These are phyloP conservation scores for Neolamprologus sp. DNA, from an alignment of 2,113 vertebrate species.

Conservation along the genomic window DNA sequence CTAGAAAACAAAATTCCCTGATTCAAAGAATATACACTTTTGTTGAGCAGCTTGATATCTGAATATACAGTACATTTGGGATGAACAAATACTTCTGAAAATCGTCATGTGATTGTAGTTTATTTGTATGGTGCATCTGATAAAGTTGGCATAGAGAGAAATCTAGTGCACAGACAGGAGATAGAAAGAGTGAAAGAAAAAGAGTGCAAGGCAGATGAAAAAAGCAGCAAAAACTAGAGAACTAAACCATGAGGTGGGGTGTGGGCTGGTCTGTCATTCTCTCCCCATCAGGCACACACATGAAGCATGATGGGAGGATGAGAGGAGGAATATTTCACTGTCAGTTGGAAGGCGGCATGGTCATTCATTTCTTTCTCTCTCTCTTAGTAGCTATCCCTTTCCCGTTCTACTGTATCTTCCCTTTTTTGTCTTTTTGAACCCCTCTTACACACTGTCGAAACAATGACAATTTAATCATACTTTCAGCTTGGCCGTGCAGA, in stretches of 20 bases:
- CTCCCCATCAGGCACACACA: conserved; percentile 72
- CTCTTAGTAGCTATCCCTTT: conserved; percentile 1
- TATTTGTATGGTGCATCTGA: neutral
- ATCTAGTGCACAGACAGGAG: neutral
- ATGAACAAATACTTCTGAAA: neutral
- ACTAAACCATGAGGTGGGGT: neutral
- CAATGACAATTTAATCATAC: conserved; percentile 92
- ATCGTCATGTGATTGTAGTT: neutral
- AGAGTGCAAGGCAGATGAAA: neutral
- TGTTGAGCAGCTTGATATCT: neutral
- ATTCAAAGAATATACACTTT: neutral
- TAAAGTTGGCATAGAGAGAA: neutral
- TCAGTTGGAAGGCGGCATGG: conserved; percentile 76
- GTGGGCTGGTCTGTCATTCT: conserved; percentile 69
- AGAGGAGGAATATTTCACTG: conserved; percentile 96
- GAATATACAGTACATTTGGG: neutral
- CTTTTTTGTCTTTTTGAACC: conserved; percentile 10
- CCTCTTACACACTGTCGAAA: conserved; percentile 71
- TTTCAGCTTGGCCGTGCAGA: conserved; percentile 78
- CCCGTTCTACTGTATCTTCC: conserved; percentile 19
- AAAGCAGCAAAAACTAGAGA: neutral
- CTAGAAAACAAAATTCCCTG: neutral
- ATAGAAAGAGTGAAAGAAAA: neutral
- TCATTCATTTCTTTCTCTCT: conserved; percentile 81
- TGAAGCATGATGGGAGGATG: conserved; percentile 86